Conservation (phyloP, 2,888 invertebrate genomes). For the Conus canariensis region DNA sequence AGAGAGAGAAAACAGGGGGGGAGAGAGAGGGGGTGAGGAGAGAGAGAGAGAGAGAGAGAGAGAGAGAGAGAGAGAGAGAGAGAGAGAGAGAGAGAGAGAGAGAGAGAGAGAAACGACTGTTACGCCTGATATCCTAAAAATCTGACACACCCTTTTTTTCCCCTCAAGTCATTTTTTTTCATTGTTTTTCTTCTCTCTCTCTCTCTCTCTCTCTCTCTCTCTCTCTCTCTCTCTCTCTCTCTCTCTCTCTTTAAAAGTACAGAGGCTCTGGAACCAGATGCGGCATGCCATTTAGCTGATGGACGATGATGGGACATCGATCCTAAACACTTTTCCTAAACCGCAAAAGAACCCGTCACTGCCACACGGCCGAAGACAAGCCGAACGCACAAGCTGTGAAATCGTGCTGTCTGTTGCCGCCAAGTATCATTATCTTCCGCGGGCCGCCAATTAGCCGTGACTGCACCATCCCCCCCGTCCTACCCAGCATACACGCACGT, state of each 20-base stretch:
- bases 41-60: neutral
- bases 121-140: neutral
- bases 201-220: too few relatives aligned
- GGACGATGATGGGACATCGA: neutral
- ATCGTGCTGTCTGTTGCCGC: too few relatives aligned
- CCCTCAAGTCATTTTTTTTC: neutral
- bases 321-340: neutral
- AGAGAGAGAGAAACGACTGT: neutral
- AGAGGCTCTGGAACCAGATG: neutral
- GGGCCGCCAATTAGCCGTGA: neutral
- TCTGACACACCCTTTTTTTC: neutral
- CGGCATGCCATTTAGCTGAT: constrained; percentile 1
- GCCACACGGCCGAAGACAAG: neutral
- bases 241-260: too few relatives aligned
- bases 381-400: neutral
- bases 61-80: neutral
- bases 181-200: too few relatives aligned
- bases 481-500: neutral
- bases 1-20: neutral
- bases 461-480: neutral
- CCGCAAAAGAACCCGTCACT: too few relatives aligned
- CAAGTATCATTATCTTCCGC: too few relatives aligned
- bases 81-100: neutral
- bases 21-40: neutral
- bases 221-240: too few relatives aligned